Conservation (phyloP, 2,888 invertebrate genomes). For the Polymixis flavicincta region DNA sequence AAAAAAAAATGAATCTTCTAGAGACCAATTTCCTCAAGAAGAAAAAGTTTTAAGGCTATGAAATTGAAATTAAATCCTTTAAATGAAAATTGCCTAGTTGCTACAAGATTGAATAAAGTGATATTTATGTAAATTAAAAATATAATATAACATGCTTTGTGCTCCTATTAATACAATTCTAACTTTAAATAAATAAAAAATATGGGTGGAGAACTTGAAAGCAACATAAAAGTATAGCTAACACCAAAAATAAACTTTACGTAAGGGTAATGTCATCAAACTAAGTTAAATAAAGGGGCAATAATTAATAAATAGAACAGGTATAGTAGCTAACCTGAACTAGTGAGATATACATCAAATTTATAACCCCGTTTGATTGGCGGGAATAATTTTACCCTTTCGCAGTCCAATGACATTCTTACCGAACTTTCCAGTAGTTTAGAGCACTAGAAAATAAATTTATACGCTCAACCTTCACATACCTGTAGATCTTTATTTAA, state of each 20-base stretch:
- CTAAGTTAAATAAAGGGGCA: conserved; percentile 57
- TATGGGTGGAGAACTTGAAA: conserved; percentile 13
- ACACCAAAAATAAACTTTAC: conserved; percentile 44
- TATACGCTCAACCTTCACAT: conserved; percentile 80
- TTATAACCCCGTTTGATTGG: conserved; percentile 95
- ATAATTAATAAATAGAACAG: conserved; percentile 48
- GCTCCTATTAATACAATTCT: conserved; percentile 6
- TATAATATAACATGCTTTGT: conserved; percentile 28
- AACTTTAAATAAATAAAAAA: conserved; percentile 29
- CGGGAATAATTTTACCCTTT: conserved; percentile 95
- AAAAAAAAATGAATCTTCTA: neutral
- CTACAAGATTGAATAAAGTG: conserved; percentile 1
- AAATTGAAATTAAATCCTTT: neutral
- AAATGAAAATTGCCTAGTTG: neutral
- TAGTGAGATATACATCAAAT: conserved; percentile 96
- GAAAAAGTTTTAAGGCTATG: neutral
- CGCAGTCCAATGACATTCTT: conserved; percentile 93
- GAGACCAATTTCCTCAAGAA: neutral
- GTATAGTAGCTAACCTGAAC: conserved; percentile 93
- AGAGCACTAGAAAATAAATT: conserved; percentile 91
- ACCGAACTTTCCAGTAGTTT: conserved; percentile 94
- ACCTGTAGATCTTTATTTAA: conserved; percentile 8
- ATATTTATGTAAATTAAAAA: neutral
- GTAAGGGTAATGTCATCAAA: conserved; percentile 60
- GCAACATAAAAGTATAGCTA: conserved; percentile 39